These are phyloP conservation scores for Enteromius trimaculatus DNA, from an alignment of 2,797 vertebrate species.

Conservation along the genomic window DNA sequence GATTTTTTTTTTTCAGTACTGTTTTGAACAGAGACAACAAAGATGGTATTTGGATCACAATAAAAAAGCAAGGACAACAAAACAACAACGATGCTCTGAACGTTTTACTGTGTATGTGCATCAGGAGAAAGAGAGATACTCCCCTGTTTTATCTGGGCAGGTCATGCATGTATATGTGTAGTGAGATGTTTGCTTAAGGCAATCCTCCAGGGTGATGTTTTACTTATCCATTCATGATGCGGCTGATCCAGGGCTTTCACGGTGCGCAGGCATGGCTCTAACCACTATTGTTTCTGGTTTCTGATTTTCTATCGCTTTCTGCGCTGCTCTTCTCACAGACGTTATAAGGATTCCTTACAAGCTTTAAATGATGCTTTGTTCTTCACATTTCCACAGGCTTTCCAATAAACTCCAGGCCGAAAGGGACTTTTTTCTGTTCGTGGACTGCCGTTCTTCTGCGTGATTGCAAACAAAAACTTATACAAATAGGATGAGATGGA, in stretches of 20 bases:
- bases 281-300: slow-evolving; percentile 46
- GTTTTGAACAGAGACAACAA: slow-evolving; percentile 51
- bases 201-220: slow-evolving; percentile 45
- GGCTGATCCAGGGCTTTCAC: slow-evolving; percentile 58
- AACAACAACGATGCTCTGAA: slow-evolving; percentile 25
- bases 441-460: not conserved
- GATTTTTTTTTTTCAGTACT: not conserved
- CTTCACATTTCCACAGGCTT: slow-evolving; percentile 38
- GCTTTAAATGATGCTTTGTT: slow-evolving; percentile 25
- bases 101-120: not conserved
- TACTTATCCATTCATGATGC: slow-evolving; percentile 56
- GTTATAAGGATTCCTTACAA: slow-evolving; percentile 7
- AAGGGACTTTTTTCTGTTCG: not conserved
- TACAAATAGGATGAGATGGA: not conserved
- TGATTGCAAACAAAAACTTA: not conserved
- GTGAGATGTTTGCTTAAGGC: slow-evolving; percentile 37
- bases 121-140: slow-evolving; percentile 16
- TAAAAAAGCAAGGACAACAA: slow-evolving; percentile 44
- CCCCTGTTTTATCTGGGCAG: slow-evolving; percentile 35
- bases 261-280: slow-evolving; percentile 45
- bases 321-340: slow-evolving; percentile 35
- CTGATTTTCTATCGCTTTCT: slow-evolving; percentile 50
- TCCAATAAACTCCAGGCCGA: slow-evolving; percentile 30
- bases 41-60: slow-evolving; percentile 28
- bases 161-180: slow-evolving; percentile 45